Base-by-base conservation (phyloP, 2,797 vertebrate species). In the Lepidocolaptes lacrymiger region DNA sequence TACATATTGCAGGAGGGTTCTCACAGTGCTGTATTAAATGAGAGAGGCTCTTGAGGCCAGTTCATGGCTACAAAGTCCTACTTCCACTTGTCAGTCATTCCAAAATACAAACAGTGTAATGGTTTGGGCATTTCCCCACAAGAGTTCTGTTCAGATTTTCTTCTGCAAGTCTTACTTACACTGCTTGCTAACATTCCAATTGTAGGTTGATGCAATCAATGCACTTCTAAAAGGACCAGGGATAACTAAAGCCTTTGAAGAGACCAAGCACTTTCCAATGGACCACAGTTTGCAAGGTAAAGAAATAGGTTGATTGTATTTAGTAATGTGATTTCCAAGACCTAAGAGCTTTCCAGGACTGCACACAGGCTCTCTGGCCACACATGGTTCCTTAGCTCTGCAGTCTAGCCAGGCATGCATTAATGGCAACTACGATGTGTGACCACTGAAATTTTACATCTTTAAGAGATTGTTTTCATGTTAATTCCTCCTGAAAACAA, bases 241-340 rank as follows among this genome's bases (percentile, higher is more conserved):
- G 95, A 99, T 99, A 99, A 98, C 97, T 88, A 99, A 99, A 96
- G 99, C 99, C 80, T 99, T 99, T 32, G 99, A 99, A 91, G 99
- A 99, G 97, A 99, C 99, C 94, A 99, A 98, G 97, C 98, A 99
- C 97, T 99, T 99, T 96, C 98, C 99, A 93, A 99, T 99, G 89
- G 99, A 99, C 96, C 99, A 99, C 98, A 98, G 97, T 96, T 98
- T 99, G 90, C 99, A 99, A 98, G 99, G 99, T 99, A 98, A 97
- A 58, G 14, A 59, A 69, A 10, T 21, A 10, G 32, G 34, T 9
- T 73, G 63, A 64, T 21, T 75, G 12, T 71, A 37, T 95, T 94
- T 87, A 92, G 82, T 66, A 27, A 61, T 28, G 28, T 55, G 52
- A 75, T 91, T 89, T 95, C 55, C 24, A 64, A 32, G 34, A 54